Evolutionary conservation across 2,113 vertebrate genomes (phyloP).

Genomic region (Sceloporus tristichus): DNA sequence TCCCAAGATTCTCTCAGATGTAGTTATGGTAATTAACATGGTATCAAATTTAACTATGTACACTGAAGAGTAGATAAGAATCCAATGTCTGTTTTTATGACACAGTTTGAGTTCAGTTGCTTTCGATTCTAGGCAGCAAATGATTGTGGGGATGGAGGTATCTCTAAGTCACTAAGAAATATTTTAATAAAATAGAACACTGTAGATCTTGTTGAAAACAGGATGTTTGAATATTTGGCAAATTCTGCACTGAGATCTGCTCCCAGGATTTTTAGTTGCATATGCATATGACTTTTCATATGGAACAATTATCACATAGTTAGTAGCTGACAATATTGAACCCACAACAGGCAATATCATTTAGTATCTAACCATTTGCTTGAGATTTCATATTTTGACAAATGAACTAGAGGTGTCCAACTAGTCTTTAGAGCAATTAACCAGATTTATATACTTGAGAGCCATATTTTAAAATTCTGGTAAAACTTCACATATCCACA

Average conservation of each 20-base stretch:
- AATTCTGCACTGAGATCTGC: background rate
- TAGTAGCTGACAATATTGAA: background rate
- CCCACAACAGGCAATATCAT: background rate
- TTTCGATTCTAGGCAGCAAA: background rate
- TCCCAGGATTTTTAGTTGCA: background rate
- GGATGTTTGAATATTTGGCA: background rate
- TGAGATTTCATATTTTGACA: conserved; percentile 6
- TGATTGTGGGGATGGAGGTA: background rate
- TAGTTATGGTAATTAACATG: too few relatives aligned
- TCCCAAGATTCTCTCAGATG: too few relatives aligned
- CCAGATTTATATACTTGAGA: background rate
- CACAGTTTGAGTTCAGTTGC: background rate
- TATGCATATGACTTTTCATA: background rate
- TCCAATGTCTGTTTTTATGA: too few relatives aligned
- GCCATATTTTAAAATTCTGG: background rate
- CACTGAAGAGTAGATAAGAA: too few relatives aligned
- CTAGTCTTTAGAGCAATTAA: background rate
- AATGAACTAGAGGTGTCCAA: background rate
- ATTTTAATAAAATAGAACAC: background rate
- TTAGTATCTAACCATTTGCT: background rate
- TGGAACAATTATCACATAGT: background rate
- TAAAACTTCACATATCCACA: background rate
- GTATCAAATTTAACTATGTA: too few relatives aligned
- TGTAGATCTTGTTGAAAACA: background rate
- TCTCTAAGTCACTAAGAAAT: background rate